Percentiles rank a stretch among this genome's conserved stretches.
These are phyloP conservation scores for Wasmannia auropunctata DNA, from an alignment of 1,140 invertebrate species.

Conservation along the genomic window DNA sequence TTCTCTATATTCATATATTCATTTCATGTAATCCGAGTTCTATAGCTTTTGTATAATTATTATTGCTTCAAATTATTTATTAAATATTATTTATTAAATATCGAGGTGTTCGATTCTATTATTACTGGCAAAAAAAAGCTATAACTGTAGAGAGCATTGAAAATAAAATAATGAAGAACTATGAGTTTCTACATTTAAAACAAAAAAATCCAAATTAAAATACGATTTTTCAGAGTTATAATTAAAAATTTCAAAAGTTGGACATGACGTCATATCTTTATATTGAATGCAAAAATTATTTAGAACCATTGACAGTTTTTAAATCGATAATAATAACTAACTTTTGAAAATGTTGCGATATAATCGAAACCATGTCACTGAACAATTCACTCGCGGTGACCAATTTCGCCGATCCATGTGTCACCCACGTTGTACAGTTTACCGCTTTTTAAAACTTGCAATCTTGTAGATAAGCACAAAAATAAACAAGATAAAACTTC, in stretches of 20 bases:
- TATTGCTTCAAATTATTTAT: not conserved
- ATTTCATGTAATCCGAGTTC: not conserved
- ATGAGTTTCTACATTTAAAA: not conserved
- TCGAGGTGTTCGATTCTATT: not conserved
- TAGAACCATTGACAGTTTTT: not conserved
- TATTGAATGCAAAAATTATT: not conserved
- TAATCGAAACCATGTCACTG: not conserved
- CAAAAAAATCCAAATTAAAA: too few relatives aligned
- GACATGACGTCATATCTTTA: not conserved
- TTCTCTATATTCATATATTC: not conserved
- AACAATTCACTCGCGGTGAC: not conserved
- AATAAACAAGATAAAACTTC: conserved; percentile 6
- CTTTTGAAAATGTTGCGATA: not conserved
- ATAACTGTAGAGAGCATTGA: not conserved
- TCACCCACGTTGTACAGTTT: not conserved
- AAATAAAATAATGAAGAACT: not conserved
- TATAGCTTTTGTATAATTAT: not conserved
- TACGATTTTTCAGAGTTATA: too few relatives aligned
- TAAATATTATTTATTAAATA: too few relatives aligned
- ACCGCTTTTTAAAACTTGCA: not conserved
- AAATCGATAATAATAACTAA: not conserved
- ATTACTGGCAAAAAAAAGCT: too few relatives aligned
- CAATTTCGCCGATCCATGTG: not conserved
- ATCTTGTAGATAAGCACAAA: not conserved
- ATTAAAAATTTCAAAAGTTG: not conserved